Evolutionary conservation across 2,888 invertebrate genomes (phyloP), one percentile per base, ranked within the genome.

Genomic region (Drosophila kokeensis): DNA sequence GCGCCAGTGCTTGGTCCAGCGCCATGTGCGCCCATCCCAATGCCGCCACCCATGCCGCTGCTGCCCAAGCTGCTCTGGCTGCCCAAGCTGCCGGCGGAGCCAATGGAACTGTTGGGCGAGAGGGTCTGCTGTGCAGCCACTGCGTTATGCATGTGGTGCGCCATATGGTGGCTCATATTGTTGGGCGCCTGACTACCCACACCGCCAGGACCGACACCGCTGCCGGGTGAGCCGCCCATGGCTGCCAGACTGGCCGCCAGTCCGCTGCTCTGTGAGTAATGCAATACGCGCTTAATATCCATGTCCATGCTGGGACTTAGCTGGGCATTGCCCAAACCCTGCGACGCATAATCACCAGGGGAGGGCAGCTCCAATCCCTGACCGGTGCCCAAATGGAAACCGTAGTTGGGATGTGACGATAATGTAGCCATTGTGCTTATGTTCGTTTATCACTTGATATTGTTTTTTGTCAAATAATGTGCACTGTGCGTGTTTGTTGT

Each of bases 321-420:
- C 72, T 85, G 84, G n/a, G 83, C 75, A 61, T 87, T 89, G 64
- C 90, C 90, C 32, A 90, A 80, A 13, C 77, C 77, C 70, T 91
- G 93, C 11, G 92, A 89, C 10, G 93, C 92, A 81, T 93, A 93
- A 71, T 93, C 93, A 45, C 91, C 92, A 1, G 92, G 92, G 10
- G 92, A 84, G 40, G 92, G 93, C 65, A 93, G 90, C 69, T 93
- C 93, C 76, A 93, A 78, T 30, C 93, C 92, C 69, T 93, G 93
- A 40, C 92, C 75, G 68, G 82, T 57, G 18, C 83, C 85, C 78
- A 93, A 76, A 76, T 93, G 93, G 89, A 93, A 93, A 60, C 93
- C 93, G 83, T 93, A 93, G 78, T 92, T 93, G 64, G 93, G 93
- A 90, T 93, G 93, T 61, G 93, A 90, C 49, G 93, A 92, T 82